These are phyloP conservation scores for Scrobipalpa atriplicella DNA, from an alignment of 2,888 invertebrate genomes.

Conservation along the genomic window DNA sequence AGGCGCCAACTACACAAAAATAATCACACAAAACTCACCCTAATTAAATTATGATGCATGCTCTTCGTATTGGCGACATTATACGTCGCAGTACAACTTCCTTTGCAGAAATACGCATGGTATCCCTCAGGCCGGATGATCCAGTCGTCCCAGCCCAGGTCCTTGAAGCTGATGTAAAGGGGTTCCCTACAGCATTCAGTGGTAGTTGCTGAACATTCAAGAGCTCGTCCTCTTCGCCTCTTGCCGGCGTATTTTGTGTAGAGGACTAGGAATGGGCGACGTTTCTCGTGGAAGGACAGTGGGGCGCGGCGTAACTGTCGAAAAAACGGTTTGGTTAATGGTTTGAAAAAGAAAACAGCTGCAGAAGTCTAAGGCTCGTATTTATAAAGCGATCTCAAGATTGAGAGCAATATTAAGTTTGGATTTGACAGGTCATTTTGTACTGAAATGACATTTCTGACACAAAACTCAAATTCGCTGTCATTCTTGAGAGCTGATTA, in stretches of 20 bases:
- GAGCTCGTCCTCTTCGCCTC: conserved; percentile 83
- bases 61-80: conserved; percentile 83
- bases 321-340: not conserved
- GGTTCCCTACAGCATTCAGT: conserved; percentile 93
- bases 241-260: conserved; percentile 89
- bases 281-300: conserved; percentile 86
- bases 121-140: conserved; percentile 92
- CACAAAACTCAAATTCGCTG: no score
- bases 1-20: no score
- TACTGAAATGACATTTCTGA: no score
- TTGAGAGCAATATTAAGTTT: no score
- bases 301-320: conserved; percentile 84
- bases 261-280: conserved; percentile 90
- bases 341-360: no score
- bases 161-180: conserved; percentile 91
- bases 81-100: conserved; percentile 89
- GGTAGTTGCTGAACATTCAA: conserved; percentile 85
- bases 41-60: conserved; percentile 88
- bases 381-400: no score
- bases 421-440: no score
- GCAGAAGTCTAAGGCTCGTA: no score
- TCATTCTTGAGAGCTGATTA: no score
- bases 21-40: conserved; percentile 78
- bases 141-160: conserved; percentile 95
- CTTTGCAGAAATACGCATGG: conserved; percentile 94